These are phyloP conservation scores for Heliconius charithonia DNA, from an alignment of 2,888 invertebrate species.

Conservation along the genomic window DNA sequence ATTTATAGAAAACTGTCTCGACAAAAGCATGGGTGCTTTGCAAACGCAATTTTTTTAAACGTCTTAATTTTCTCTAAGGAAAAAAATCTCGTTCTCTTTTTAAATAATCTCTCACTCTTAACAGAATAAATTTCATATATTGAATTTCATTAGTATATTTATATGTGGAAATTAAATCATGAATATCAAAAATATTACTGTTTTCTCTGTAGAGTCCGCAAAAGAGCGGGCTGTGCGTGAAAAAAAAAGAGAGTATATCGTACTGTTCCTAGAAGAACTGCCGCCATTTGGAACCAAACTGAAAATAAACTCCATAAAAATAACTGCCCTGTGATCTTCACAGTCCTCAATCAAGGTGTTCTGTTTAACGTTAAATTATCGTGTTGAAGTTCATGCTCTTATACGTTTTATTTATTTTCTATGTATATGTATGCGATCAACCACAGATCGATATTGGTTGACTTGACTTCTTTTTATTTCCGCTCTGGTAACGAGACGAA, in stretches of 20 bases:
- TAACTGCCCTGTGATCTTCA: conserved; percentile 16
- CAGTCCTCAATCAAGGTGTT: conserved; percentile 16
- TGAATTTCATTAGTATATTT: no score
- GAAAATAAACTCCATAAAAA: conserved; percentile 17
- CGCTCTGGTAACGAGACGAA: no score
- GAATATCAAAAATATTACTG: neutral
- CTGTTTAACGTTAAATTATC: conserved; percentile 21
- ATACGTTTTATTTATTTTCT: neutral
- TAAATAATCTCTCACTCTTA: no score
- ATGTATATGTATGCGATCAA: neutral
- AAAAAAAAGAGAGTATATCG: neutral
- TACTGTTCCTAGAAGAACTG: conserved; percentile 1
- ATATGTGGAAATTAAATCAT: no score
- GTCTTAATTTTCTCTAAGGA: no score
- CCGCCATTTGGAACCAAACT: conserved; percentile 23
- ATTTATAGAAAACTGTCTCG: no score
- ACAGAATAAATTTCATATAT: no score
- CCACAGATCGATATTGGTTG: neutral
- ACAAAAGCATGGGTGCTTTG: no score
- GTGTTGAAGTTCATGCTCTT: neutral
- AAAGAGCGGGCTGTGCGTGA: neutral
- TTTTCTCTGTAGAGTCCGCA: neutral
- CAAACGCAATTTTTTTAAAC: no score
- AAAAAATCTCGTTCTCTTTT: no score
- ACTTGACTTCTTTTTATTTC: no score